These are phyloP conservation scores for Vesta saturnalis DNA, from an alignment of 2,888 invertebrate genomes.

Conservation along the genomic window DNA sequence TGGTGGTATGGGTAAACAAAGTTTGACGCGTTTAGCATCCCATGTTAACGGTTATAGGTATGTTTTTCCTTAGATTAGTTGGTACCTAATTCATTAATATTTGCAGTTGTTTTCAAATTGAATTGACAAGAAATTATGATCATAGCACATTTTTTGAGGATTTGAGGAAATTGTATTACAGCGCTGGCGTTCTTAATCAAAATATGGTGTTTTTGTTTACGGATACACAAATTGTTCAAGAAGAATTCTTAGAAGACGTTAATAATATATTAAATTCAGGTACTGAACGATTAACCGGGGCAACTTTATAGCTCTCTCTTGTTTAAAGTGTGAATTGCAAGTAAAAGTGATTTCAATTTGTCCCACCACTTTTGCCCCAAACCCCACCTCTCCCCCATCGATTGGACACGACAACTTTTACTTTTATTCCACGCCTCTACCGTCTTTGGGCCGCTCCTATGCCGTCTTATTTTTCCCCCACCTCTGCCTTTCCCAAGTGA, in stretches of 20 bases:
- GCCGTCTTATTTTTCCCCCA: too few species aligned
- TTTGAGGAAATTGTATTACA: conserved; percentile 79
- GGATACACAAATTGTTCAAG: conserved; percentile 89
- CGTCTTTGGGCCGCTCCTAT: too few species aligned
- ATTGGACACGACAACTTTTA: too few species aligned
- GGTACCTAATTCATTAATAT: neutral
- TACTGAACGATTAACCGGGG: too few species aligned
- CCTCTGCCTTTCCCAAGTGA: too few species aligned
- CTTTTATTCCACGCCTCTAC: too few species aligned
- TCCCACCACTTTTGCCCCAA: too few species aligned
- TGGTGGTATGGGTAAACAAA: conserved; percentile 90
- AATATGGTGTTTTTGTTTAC: conserved; percentile 88
- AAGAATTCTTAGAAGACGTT: conserved; percentile 91
- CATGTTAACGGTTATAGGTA: conserved; percentile 85
- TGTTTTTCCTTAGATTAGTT: neutral
- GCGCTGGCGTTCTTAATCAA: conserved; percentile 78
- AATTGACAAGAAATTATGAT: conserved; percentile 86
- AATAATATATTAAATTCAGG: conserved; percentile 93
- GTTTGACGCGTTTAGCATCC: conserved; percentile 84
- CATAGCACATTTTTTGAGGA: conserved; percentile 87
- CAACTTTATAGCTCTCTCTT: too few species aligned
- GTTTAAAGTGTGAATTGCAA: too few species aligned
- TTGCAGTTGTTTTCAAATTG: conserved; percentile 84
- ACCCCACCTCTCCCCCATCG: too few species aligned
- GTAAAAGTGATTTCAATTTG: too few species aligned